These are phyloP conservation scores for Atractosteus spatula DNA, from an alignment of 2,113 vertebrate genomes.

Conservation along the genomic window DNA sequence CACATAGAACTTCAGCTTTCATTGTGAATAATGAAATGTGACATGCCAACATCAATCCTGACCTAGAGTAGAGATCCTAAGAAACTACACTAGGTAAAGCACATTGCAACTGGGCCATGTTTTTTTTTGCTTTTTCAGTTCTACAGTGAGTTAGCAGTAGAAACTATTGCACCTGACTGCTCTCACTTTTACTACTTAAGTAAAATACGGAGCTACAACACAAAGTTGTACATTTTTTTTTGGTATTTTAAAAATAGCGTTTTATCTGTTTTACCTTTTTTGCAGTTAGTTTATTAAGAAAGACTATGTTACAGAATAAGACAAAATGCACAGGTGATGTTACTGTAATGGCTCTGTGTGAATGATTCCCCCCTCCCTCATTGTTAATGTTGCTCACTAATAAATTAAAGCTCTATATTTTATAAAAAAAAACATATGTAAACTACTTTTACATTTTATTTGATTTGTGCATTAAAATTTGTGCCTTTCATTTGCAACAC, in stretches of 20 bases:
- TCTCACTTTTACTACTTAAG: slow-evolving; percentile 7
- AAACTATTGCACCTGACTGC: slow-evolving; percentile 17
- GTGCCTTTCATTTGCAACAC: no score
- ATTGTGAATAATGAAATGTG: slow-evolving; percentile 51
- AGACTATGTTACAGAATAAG: slow-evolving; percentile 48
- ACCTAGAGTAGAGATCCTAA: slow-evolving; percentile 36
- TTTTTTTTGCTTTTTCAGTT: slow-evolving; percentile 30
- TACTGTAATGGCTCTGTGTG: slow-evolving; percentile 67
- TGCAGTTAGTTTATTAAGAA: slow-evolving; percentile 46
- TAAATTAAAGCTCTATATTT: slow-evolving; percentile 81
- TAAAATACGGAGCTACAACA: slow-evolving; percentile 22
- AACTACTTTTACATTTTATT: no score
- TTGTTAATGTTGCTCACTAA: slow-evolving; percentile 73
- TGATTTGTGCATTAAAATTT: no score
- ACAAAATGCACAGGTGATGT: slow-evolving; percentile 67
- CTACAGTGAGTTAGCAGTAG: background rate
- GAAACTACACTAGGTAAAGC: slow-evolving; percentile 6
- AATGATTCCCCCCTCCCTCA: slow-evolving; percentile 59
- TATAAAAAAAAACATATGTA: slow-evolving; percentile 59
- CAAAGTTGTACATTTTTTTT: slow-evolving; percentile 60
- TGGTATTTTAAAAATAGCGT: slow-evolving; percentile 44
- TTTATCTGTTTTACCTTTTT: slow-evolving; percentile 49
- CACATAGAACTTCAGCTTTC: slow-evolving; percentile 61
- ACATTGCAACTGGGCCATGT: background rate
- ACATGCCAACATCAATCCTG: slow-evolving; percentile 30